Evolutionary conservation across 2,797 vertebrate species (phyloP).

Genomic region (Lindbergichthys nudifrons): DNA sequence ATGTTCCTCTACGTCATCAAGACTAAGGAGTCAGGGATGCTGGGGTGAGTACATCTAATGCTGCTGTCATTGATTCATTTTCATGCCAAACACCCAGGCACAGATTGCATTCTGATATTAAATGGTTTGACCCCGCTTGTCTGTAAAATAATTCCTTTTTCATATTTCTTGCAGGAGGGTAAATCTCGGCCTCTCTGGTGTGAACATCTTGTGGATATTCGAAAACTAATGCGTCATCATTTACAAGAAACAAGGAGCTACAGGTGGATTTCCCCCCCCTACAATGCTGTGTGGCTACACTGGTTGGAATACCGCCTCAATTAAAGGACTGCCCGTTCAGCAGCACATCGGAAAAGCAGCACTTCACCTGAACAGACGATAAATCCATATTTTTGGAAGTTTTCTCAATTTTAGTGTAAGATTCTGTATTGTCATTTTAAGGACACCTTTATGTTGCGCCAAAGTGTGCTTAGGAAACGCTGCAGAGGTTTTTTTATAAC

Average conservation of each 20-base stretch:
- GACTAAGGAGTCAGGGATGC: constrained; percentile 96
- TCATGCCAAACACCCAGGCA: not conserved
- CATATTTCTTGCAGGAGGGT: constrained; percentile 87
- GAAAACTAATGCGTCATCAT: constrained; percentile 82
- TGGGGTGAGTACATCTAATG: constrained; percentile 88
- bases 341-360: constrained; percentile 9
- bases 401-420: constrained; percentile 25
- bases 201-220: constrained; percentile 97
- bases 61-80: constrained; percentile 8
- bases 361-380: constrained; percentile 32
- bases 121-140: constrained; percentile 20
- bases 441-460: constrained; percentile 13
- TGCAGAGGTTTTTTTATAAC: constrained; percentile 59
- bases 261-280: constrained; percentile 10
- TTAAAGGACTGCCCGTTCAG: constrained; percentile 25
- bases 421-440: constrained; percentile 44
- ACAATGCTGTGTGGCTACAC: not conserved
- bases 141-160: not conserved
- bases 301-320: constrained; percentile 9
- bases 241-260: constrained; percentile 11
- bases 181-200: constrained; percentile 94
- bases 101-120: constrained; percentile 27
- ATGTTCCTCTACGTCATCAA: constrained; percentile 99
- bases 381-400: constrained; percentile 32
- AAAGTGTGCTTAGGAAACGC: constrained; percentile 35